phyloP scores from a whole-genome alignment of 2,888 invertebrate species.

The Dusona sp. region DNA sequence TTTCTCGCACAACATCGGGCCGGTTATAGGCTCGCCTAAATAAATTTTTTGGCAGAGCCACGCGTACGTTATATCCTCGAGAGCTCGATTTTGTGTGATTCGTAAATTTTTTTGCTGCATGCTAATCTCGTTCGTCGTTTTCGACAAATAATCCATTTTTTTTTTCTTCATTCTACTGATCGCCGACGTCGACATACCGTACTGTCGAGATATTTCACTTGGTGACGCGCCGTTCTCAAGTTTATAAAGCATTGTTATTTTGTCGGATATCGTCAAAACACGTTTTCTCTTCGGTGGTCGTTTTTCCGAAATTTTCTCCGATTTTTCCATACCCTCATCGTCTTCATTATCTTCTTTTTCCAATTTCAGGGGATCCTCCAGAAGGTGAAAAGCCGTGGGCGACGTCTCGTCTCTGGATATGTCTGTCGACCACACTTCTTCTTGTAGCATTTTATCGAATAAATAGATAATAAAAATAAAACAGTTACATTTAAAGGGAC shows the following conservation, averaged over 20 bases:
- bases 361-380: background rate
- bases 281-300: slow-evolving; percentile 10
- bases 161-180: slow-evolving; percentile 39
- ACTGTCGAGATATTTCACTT: slow-evolving; percentile 23
- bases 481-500: background rate
- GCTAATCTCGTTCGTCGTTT: slow-evolving; percentile 32
- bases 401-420: slow-evolving; percentile 1
- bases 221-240: slow-evolving; percentile 24
- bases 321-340: background rate
- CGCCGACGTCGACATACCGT: slow-evolving; percentile 21
- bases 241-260: slow-evolving; percentile 34
- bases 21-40: slow-evolving; percentile 18
- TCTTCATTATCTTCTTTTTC: slow-evolving; percentile 6
- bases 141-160: slow-evolving; percentile 31
- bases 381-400: background rate
- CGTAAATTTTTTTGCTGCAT: slow-evolving; percentile 39
- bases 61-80: slow-evolving; percentile 37
- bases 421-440: slow-evolving; percentile 10
- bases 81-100: slow-evolving; percentile 6
- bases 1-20: slow-evolving; percentile 31
- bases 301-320: background rate
- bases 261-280: slow-evolving; percentile 42
- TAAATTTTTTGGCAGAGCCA: slow-evolving; percentile 44
- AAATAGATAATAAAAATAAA: background rate
- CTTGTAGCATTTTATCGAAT: background rate